A percentile compares a stretch with the other conserved stretches of the same genome.
phyloP scores from a whole-genome alignment of 2,113 vertebrate genomes.

The Emydocephalus ijimae region DNA sequence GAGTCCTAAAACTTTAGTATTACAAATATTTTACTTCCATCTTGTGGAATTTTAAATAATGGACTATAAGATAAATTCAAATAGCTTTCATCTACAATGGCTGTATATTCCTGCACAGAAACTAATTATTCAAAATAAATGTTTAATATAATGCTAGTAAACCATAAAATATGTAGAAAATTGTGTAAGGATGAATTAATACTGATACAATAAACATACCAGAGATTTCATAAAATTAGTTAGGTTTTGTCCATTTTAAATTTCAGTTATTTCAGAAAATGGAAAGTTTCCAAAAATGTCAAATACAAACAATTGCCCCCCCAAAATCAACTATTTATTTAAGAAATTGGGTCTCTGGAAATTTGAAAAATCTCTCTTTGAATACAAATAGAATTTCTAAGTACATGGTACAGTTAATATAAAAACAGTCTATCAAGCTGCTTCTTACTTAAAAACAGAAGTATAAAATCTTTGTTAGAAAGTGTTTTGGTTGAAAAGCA shows the following conservation, averaged over 20 bases:
- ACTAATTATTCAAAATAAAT: constrained; percentile 17
- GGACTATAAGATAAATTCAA: neutral
- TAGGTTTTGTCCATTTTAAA: neutral
- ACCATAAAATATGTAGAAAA: constrained; percentile 5
- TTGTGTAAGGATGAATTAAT: constrained; percentile 8
- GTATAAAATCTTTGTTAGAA: neutral
- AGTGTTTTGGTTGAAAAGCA: neutral
- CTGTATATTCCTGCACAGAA: constrained; percentile 20
- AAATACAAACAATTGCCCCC: neutral
- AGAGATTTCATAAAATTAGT: neutral
- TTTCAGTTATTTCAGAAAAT: neutral
- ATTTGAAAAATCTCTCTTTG: neutral
- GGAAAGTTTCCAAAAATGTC: neutral
- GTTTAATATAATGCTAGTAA: neutral
- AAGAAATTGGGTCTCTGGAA: neutral
- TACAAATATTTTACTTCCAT: constrained; percentile 25
- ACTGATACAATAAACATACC: neutral
- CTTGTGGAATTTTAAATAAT: constrained; percentile 30
- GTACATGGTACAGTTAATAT: neutral
- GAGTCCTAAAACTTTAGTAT: constrained; percentile 7
- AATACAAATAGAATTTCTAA: neutral
- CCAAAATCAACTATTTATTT: neutral
- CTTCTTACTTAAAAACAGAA: neutral
- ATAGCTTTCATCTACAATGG: constrained; percentile 4
- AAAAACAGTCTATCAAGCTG: neutral